phyloP scores from a whole-genome alignment of 2,888 invertebrate species.

The Camponotus fellah region DNA sequence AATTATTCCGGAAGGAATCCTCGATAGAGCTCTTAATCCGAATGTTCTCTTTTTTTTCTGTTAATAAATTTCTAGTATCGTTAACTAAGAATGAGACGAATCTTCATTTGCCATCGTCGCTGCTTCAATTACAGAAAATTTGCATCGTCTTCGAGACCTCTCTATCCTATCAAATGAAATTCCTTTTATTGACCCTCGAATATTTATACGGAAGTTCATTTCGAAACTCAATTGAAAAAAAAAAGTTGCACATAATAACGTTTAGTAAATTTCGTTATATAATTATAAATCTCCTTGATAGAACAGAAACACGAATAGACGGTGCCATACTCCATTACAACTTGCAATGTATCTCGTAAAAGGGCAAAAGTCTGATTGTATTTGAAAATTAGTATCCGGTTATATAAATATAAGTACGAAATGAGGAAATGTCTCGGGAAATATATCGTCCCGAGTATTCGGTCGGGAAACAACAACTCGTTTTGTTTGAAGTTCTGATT shows the following conservation, averaged over 20 bases:
- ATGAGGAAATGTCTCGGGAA: constrained; percentile 28
- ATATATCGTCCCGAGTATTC: constrained; percentile 19
- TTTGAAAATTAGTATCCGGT: constrained; percentile 43
- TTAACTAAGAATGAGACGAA: constrained; percentile 9
- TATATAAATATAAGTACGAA: not conserved
- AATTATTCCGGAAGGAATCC: not conserved
- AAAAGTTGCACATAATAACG: not conserved
- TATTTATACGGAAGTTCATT: not conserved
- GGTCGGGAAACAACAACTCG: constrained; percentile 15
- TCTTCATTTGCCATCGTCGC: constrained; percentile 27
- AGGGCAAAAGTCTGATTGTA: not conserved
- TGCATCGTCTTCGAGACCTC: constrained; percentile 38
- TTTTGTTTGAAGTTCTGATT: constrained; percentile 65
- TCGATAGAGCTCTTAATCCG: constrained; percentile 26
- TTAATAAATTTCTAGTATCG: constrained; percentile 46
- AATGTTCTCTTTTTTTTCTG: constrained; percentile 8
- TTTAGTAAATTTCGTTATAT: not conserved
- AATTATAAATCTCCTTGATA: not conserved
- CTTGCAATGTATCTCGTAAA: constrained; percentile 1
- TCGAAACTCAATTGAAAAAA: constrained; percentile 4
- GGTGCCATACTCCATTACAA: not conserved
- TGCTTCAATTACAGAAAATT: constrained; percentile 44
- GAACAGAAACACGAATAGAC: too few species aligned
- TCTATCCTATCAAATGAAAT: not conserved
- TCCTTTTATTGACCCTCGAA: constrained; percentile 29